A percentile compares a stretch with the other conserved stretches of the same genome.
Conservation (phyloP, 2,113 vertebrate genomes). For the Microcebus ravelobensis region DNA sequence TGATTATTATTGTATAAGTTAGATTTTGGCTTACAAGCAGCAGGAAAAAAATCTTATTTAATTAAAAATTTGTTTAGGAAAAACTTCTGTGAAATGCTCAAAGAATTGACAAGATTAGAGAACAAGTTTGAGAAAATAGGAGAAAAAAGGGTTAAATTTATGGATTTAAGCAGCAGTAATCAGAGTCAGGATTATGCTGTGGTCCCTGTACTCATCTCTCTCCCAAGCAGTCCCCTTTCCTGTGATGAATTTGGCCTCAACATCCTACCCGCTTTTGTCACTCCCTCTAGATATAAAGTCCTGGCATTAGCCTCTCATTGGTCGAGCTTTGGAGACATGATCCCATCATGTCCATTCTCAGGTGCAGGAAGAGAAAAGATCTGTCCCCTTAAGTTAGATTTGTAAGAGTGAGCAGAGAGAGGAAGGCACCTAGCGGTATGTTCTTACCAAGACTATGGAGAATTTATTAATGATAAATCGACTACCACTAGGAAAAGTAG, state of each 20-base stretch:
- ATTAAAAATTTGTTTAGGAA: neutral
- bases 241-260: neutral
- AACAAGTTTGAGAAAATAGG: neutral
- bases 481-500: neutral
- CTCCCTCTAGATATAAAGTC: neutral
- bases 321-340: neutral
- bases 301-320: neutral
- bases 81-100: neutral
- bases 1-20: neutral
- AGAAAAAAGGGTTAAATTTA: neutral
- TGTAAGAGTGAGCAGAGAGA: neutral
- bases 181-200: neutral
- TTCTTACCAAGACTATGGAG: rapidly evolving
- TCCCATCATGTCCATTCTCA: neutral
- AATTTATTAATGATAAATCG: neutral
- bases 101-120: neutral
- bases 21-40: neutral
- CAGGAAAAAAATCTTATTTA: neutral
- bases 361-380: neutral
- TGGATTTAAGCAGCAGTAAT: neutral
- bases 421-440: neutral
- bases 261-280: neutral
- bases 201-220: rapidly evolving
- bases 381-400: neutral
- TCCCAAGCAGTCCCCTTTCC: rapidly evolving